These are phyloP conservation scores for Sylvilagus bachmani DNA, from an alignment of 2,113 vertebrate species.

Conservation along the genomic window DNA sequence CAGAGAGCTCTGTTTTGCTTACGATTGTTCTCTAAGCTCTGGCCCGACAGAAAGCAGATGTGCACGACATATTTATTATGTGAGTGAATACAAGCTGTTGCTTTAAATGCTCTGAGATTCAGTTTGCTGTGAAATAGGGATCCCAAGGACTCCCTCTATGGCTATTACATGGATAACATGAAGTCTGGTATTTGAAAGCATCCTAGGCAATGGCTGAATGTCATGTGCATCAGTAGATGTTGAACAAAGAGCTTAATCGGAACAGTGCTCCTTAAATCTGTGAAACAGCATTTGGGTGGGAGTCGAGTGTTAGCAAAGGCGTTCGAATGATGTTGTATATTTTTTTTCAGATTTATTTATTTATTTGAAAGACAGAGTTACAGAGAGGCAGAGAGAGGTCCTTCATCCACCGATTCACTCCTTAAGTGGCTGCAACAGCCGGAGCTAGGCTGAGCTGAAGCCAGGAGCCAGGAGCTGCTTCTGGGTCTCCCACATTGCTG, in stretches of 20 bases:
- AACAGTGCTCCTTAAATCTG: background rate
- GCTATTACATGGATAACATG: background rate
- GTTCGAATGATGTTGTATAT: background rate
- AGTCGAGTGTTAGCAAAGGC: background rate
- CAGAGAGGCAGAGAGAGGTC: too few relatives aligned
- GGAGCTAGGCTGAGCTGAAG: too few relatives aligned
- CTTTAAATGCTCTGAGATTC: background rate
- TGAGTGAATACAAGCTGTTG: background rate
- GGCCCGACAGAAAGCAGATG: background rate
- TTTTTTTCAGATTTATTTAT: too few relatives aligned
- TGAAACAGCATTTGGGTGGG: background rate
- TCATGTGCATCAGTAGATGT: background rate
- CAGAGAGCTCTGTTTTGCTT: background rate
- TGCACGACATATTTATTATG: background rate
- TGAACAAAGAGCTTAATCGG: background rate
- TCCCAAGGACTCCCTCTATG: background rate
- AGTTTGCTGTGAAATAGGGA: background rate
- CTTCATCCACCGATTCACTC: too few relatives aligned
- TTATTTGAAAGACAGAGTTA: too few relatives aligned
- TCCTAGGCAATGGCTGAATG: background rate
- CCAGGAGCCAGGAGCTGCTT: too few relatives aligned
- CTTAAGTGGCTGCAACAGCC: too few relatives aligned
- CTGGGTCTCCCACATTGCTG: too few relatives aligned
- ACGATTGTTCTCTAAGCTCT: background rate
- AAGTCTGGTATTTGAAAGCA: background rate